Base-by-base conservation (phyloP, 92 coral and sea anemone genomes). In the Scolanthus callimorphus region DNA sequence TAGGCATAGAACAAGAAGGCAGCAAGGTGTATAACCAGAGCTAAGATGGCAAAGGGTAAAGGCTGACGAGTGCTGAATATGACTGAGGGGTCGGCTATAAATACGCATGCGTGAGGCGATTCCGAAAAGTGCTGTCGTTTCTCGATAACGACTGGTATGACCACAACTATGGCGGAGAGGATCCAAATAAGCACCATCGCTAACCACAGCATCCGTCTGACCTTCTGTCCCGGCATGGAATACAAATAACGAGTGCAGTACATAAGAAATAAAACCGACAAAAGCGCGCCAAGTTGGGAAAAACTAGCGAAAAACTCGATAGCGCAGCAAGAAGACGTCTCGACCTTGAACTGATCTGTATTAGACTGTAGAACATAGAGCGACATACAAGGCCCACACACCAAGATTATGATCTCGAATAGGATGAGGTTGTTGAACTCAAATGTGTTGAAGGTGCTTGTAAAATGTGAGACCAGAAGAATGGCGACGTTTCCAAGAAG, bases 241-340 rank as follows among this genome's bases (percentile, higher is more conserved):
- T n/a, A n/a, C n/a, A n/a, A n/a, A n/a, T n/a, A n/a, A n/a, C n/a
- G n/a, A n/a, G 43, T 15, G 43, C 15, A 15, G 43, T 34, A 34
- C 43, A 34, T 15, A 6, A 34, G 15, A 34, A 34, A n/a, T n/a
- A n/a, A n/a, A n/a, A n/a, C n/a, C 45, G 74, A 44, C 0, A 67
- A 11, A 41, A 67, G 49, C 17, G 74, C 53, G 4, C 74, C 74
- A 41, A 31, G 9, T 17, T 43, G 27, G n/a, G 63, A 39, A 24
- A 34, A 67, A 10, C 23, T 39, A 19, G 41, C 39, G 9, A 55
- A 55, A 28, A 67, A 41, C 27, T 43, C 53, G 2, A 46, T 19
- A 25, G 22, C 63, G 15, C 15, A n/a, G 39, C 74, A 67, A 17
- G 27, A 17, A 4, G 9, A 6, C 17, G 53, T 17, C 4, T 30